Conservation (phyloP, 2,888 invertebrate species). For the Drosophila testacea region DNA sequence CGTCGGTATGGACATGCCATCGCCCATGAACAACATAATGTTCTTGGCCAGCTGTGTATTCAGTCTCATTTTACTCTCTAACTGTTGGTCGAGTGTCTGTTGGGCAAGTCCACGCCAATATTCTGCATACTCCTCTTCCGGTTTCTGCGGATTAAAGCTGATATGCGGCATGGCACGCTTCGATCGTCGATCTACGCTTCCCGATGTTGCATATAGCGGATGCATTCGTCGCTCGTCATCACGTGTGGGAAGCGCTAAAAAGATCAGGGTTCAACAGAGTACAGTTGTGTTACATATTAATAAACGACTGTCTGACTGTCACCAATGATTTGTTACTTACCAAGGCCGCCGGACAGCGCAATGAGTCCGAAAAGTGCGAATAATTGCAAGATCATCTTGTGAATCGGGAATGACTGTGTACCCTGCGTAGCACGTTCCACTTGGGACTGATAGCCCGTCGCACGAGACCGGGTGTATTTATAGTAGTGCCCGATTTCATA, state of each 20-base stretch:
- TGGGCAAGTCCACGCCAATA: conserved; percentile 86
- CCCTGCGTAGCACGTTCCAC: conserved; percentile 40
- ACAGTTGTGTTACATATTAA: conserved; percentile 27
- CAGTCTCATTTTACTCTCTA: conserved; percentile 74
- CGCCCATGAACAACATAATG: conserved; percentile 90
- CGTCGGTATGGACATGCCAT: conserved; percentile 95
- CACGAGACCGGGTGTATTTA: conserved; percentile 73
- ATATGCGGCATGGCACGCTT: conserved; percentile 83
- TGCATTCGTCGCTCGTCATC: conserved; percentile 81
- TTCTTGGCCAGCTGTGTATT: conserved; percentile 86
- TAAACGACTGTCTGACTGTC: background rate
- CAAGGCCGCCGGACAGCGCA: conserved; percentile 39
- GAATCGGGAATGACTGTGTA: background rate
- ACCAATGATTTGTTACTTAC: conserved; percentile 40
- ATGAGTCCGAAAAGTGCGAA: conserved; percentile 38
- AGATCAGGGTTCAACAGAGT: conserved; percentile 3
- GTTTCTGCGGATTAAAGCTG: conserved; percentile 71
- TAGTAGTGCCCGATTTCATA: conserved; percentile 54
- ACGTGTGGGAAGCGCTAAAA: conserved; percentile 21
- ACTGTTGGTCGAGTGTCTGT: conserved; percentile 84
- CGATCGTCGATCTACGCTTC: conserved; percentile 34
- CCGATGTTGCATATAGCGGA: conserved; percentile 63
- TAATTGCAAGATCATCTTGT: conserved; percentile 52
- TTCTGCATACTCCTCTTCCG: conserved; percentile 79
- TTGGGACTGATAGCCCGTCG: conserved; percentile 56